phyloP scores from a whole-genome alignment of 2,797 vertebrate genomes.

The Chaetodon trifasciatus region DNA sequence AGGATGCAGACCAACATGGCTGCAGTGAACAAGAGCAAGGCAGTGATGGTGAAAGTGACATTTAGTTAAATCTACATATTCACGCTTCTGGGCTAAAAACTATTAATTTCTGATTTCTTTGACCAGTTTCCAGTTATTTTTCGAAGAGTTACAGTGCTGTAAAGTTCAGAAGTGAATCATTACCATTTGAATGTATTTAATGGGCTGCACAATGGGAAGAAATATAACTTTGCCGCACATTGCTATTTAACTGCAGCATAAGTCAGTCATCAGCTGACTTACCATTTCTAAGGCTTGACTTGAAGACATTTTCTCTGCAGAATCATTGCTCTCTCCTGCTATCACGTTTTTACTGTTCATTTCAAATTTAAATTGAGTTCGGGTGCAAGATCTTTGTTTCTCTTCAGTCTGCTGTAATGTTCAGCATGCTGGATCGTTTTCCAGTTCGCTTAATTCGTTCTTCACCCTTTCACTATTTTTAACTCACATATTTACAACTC shows the following conservation, averaged over 20 bases:
- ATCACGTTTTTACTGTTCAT: not conserved
- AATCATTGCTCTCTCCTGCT: not conserved
- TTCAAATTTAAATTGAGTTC: not conserved
- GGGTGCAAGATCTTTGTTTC: not conserved
- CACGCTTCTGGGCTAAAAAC: not conserved
- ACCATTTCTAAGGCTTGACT: not conserved
- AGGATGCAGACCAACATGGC: constrained; percentile 3
- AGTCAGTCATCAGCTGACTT: not conserved
- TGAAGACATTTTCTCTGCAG: not conserved
- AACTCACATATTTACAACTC: not conserved
- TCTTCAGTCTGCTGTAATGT: not conserved
- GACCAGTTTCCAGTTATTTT: not conserved
- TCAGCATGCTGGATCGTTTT: not conserved
- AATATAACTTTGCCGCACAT: not conserved
- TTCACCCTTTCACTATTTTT: not conserved
- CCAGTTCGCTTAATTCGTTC: not conserved
- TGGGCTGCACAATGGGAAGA: not conserved
- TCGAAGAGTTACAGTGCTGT: not conserved
- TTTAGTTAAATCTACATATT: not conserved
- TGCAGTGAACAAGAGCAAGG: not conserved
- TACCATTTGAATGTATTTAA: not conserved
- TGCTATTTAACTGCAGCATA: not conserved
- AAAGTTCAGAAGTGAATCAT: not conserved
- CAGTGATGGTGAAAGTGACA: not conserved
- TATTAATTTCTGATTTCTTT: not conserved